These are phyloP conservation scores for Tragelaphus oryx DNA, from an alignment of 2,797 vertebrate genomes.

Conservation along the genomic window DNA sequence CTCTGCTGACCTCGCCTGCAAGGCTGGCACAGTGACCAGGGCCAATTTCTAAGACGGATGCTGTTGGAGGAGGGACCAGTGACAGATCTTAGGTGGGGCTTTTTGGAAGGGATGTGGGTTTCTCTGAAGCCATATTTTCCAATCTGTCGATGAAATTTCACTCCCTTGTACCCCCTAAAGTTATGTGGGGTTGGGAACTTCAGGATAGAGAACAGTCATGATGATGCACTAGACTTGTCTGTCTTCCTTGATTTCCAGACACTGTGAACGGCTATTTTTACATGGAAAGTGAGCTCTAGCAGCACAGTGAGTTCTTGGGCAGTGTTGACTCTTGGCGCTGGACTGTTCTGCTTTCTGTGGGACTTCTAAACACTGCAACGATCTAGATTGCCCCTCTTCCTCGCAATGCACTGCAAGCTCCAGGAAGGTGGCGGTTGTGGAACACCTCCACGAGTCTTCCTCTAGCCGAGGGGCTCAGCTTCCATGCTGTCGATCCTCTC, in stretches of 20 bases:
- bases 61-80: background rate
- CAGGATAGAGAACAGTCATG: background rate
- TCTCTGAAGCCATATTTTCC: background rate
- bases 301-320: background rate
- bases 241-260: background rate
- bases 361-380: background rate
- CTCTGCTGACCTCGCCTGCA: background rate
- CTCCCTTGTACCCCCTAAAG: background rate
- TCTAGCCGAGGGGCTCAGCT: background rate
- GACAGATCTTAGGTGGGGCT: background rate
- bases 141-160: background rate
- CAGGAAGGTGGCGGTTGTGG: background rate
- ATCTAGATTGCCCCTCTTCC: background rate
- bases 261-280: background rate
- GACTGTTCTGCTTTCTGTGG: background rate
- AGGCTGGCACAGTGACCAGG: background rate
- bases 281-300: background rate
- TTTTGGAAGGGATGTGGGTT: background rate
- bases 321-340: background rate
- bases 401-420: background rate
- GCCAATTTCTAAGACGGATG: background rate
- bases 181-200: background rate
- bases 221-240: background rate
- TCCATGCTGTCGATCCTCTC: background rate
- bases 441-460: background rate